Percentiles rank a stretch among this genome's conserved stretches.
Evolutionary conservation across 1,140 invertebrate genomes (phyloP).

Genomic region (Paracyclopina nana): DNA sequence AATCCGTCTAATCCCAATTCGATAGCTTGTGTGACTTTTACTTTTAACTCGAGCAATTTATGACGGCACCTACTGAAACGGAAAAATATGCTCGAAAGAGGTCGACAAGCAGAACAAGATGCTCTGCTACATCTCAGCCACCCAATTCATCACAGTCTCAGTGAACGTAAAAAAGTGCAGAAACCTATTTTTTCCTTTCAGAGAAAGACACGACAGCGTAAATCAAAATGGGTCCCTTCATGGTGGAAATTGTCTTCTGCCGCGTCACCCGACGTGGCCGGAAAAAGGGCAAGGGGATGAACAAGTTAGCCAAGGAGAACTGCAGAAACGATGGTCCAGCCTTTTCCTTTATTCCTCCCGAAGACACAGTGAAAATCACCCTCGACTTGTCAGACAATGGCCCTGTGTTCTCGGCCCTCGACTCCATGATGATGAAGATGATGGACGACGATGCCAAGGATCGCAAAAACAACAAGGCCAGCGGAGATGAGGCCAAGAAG

Average conservation of each 20-base stretch:
- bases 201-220: too few species aligned
- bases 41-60: too few species aligned
- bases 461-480: conserved; percentile 1
- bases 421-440: conserved; percentile 16
- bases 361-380: conserved; percentile 14
- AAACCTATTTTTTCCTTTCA: too few species aligned
- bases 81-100: too few species aligned
- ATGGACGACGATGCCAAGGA: background rate
- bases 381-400: conserved; percentile 13
- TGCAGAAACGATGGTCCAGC: conserved; percentile 13
- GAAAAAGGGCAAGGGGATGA: conserved; percentile 14
- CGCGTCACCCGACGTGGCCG: conserved; percentile 14
- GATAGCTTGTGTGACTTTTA: too few species aligned
- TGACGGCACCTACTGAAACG: too few species aligned
- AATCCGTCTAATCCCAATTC: too few species aligned
- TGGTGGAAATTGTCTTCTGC: conserved; percentile 17
- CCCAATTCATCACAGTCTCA: too few species aligned
- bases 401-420: conserved; percentile 13
- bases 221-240: conserved; percentile 15
- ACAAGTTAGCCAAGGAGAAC: conserved; percentile 6
- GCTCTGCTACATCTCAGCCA: too few species aligned
- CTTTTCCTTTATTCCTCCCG: conserved; percentile 9
- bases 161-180: too few species aligned
- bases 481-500: conserved; percentile 12
- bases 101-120: too few species aligned